Percentiles rank a stretch among this genome's conserved stretches.
Evolutionary conservation across 2,113 vertebrate species (phyloP).

Genomic region (Pseudorectes ferrugineus): DNA sequence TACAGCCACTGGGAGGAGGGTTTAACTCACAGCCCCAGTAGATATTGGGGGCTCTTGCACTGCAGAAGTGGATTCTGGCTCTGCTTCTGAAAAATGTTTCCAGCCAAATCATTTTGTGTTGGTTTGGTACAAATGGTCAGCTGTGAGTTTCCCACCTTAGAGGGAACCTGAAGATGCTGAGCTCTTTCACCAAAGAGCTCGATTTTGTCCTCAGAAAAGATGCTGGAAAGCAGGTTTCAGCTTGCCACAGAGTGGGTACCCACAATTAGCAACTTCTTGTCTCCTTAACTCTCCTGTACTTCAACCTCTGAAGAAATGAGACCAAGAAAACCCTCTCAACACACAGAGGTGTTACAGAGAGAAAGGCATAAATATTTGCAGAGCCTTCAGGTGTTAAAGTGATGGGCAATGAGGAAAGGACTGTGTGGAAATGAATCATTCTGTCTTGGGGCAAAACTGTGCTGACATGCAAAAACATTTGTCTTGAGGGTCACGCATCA

Average conservation of each 20-base stretch:
- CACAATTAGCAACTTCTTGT: background rate
- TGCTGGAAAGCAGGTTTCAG: background rate
- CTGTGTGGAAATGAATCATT: background rate
- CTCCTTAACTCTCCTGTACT: background rate
- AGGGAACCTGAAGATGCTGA: background rate
- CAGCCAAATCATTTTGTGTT: background rate
- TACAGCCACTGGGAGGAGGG: accelerated
- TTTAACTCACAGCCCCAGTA: background rate
- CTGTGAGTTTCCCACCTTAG: background rate
- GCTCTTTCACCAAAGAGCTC: background rate
- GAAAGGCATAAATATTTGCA: background rate
- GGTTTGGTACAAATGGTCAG: background rate
- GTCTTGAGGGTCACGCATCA: background rate
- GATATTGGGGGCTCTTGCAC: background rate
- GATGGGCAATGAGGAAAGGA: background rate
- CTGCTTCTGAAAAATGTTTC: background rate
- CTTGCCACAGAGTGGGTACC: accelerated
- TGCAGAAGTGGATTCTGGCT: background rate
- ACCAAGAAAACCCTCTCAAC: background rate
- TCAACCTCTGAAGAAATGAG: background rate
- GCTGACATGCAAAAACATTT: background rate
- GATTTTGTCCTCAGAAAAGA: background rate
- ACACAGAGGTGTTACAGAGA: background rate
- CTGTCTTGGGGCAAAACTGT: background rate
- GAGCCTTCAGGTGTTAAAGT: background rate